Evolutionary conservation across 2,888 invertebrate genomes (phyloP).

Genomic region (Pseudococcus longispinus): DNA sequence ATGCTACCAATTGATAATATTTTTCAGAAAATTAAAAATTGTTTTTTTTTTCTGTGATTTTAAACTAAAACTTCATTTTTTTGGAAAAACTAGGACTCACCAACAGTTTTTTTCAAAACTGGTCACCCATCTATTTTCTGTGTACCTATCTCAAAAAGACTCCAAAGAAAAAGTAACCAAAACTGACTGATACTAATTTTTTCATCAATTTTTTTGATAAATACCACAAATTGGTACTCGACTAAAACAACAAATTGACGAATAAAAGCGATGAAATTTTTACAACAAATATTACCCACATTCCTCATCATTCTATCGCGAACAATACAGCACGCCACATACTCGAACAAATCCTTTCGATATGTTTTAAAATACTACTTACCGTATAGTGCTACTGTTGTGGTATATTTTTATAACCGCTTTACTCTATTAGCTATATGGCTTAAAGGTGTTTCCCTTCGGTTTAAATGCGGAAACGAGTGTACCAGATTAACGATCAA

Average conservation of each 20-base stretch:
- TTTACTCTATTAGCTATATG: conserved; percentile 50
- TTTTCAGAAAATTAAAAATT: no score
- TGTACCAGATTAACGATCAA: conserved; percentile 21
- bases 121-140: no score
- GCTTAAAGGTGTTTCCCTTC: conserved; percentile 55
- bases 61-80: no score
- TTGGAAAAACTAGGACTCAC: no score
- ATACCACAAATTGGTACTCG: no score
- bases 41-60: no score
- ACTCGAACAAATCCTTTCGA: background rate
- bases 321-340: background rate
- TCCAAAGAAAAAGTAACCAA: no score
- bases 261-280: background rate
- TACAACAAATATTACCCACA: background rate
- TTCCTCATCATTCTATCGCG: background rate
- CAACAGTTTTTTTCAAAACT: no score
- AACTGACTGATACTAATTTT: no score
- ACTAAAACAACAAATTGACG: background rate
- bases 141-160: no score
- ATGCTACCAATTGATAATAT: no score
- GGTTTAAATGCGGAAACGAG: conserved; percentile 16
- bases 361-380: background rate
- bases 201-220: no score
- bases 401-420: conserved; percentile 27
- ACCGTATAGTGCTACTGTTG: background rate